These are phyloP conservation scores for Sebastes paucispinis DNA, from an alignment of 2,797 vertebrate genomes.

Conservation along the genomic window DNA sequence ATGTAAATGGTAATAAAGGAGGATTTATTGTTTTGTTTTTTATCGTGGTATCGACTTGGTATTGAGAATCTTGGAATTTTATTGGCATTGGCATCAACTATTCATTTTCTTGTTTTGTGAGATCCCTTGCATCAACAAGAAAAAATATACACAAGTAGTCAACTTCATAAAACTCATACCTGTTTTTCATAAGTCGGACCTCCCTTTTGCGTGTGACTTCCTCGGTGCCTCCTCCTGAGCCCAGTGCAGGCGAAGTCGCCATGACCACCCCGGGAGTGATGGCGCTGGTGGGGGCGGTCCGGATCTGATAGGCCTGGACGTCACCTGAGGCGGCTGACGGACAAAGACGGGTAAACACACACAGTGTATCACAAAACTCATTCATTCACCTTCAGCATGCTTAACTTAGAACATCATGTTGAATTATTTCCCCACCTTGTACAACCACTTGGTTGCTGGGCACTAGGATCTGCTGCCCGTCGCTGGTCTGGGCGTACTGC, in stretches of 20 bases:
- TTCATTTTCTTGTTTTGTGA: no score
- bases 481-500: slow-evolving; percentile 98
- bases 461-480: slow-evolving; percentile 98
- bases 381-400: not conserved
- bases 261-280: slow-evolving; percentile 95
- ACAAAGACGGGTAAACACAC: not conserved
- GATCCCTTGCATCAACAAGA: not conserved
- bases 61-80: no score
- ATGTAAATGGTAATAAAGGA: no score
- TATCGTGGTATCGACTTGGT: no score
- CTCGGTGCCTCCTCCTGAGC: slow-evolving; percentile 88
- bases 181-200: slow-evolving; percentile 99
- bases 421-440: slow-evolving; percentile 87
- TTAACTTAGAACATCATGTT: not conserved
- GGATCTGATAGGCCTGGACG: slow-evolving; percentile 98
- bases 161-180: slow-evolving; percentile 70
- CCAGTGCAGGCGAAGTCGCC: slow-evolving; percentile 93
- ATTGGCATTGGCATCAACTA: no score
- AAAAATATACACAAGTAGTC: not conserved
- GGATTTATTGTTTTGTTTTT: no score
- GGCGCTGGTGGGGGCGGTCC: slow-evolving; percentile 92
- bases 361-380: not conserved
- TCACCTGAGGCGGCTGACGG: slow-evolving; percentile 93
- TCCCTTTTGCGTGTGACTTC: slow-evolving; percentile 97
- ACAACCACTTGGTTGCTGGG: slow-evolving; percentile 99